Evolutionary conservation across 2,797 vertebrate genomes (phyloP).

Genomic region (Apodemus agrarius): DNA sequence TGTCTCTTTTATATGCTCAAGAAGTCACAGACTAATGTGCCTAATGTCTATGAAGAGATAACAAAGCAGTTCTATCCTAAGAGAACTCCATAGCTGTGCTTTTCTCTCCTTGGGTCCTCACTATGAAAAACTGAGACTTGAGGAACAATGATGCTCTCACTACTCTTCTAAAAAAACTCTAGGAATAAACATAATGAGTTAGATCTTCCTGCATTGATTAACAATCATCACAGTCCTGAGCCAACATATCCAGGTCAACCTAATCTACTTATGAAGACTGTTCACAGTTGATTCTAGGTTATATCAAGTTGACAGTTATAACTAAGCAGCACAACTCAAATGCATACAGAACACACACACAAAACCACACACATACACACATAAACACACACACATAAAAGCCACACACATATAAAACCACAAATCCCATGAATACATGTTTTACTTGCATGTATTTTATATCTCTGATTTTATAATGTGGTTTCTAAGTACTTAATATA

Average conservation of each 20-base stretch:
- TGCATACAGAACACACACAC: background rate
- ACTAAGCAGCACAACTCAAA: background rate
- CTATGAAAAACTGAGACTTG: background rate
- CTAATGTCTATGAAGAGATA: background rate
- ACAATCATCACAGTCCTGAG: background rate
- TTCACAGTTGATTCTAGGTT: too few relatives aligned
- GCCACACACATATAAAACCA: background rate
- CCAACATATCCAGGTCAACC: background rate
- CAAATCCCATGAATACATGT: background rate
- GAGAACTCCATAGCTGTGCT: rapidly evolving
- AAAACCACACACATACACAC: background rate
- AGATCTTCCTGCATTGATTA: background rate
- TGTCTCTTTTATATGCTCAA: background rate
- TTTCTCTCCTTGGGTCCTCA: background rate
- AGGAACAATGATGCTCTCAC: background rate
- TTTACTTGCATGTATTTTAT: background rate
- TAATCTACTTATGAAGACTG: background rate
- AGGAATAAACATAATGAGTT: background rate
- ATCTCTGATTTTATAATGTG: background rate
- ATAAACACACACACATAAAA: background rate
- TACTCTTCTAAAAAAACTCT: background rate
- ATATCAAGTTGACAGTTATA: background rate
- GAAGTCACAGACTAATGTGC: background rate
- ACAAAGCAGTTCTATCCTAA: background rate
- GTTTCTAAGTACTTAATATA: background rate